phyloP scores from a whole-genome alignment of 2,888 invertebrate genomes.

The Emmelina monodactyla region DNA sequence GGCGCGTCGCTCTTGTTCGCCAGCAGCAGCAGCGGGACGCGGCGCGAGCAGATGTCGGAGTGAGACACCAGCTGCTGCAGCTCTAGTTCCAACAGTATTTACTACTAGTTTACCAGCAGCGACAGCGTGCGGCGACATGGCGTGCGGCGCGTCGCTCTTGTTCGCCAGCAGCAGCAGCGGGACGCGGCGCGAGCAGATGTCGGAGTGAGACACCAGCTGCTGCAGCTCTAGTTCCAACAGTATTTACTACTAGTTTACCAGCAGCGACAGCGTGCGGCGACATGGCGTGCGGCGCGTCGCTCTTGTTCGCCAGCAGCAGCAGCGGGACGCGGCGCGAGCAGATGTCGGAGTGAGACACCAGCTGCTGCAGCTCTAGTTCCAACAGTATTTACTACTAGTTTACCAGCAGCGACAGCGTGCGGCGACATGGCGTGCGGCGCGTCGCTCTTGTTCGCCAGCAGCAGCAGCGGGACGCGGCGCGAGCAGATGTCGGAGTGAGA shows the following conservation, averaged over 20 bases:
- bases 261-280: neutral
- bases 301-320: neutral
- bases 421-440: neutral
- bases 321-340: neutral
- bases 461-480: conserved; percentile 2
- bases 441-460: neutral
- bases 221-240: no score
- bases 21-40: neutral
- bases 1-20: neutral
- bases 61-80: neutral
- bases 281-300: neutral
- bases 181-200: neutral
- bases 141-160: neutral
- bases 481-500: neutral
- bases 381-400: no score
- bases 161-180: neutral
- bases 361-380: no score
- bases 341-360: neutral
- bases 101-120: no score
- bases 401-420: neutral
- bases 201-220: neutral
- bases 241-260: no score
- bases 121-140: neutral
- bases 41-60: neutral
- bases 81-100: no score